Percentiles rank a stretch among this genome's conserved stretches.
Conservation (phyloP, 1,140 invertebrate species). For the Tetramorium simillimum region DNA sequence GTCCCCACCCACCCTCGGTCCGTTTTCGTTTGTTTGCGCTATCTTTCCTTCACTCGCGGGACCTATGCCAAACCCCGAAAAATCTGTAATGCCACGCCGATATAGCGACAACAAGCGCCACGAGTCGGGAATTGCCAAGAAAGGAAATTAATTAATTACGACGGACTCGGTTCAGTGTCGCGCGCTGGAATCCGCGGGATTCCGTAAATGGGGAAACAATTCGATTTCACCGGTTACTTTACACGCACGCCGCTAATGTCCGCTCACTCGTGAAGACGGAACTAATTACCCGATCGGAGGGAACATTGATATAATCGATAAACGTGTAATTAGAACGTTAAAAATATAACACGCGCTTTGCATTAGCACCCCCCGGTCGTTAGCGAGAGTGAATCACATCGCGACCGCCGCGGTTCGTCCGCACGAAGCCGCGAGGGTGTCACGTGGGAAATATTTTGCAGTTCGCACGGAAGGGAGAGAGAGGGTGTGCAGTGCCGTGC, state of each 20-base stretch:
- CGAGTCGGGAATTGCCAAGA: background rate
- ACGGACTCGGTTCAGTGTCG: background rate
- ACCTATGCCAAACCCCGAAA: conserved; percentile 21
- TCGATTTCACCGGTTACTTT: background rate
- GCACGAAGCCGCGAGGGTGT: background rate
- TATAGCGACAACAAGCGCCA: background rate
- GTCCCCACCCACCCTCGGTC: background rate
- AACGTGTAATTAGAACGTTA: conserved; percentile 27
- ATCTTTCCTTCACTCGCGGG: background rate
- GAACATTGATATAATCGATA: conserved; percentile 47
- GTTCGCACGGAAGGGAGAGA: background rate
- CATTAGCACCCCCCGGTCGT: background rate
- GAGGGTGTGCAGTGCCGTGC: background rate
- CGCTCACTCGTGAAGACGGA: conserved; percentile 2
- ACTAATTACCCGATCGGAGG: conserved; percentile 39
- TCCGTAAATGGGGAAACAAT: background rate
- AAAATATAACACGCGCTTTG: conserved; percentile 20
- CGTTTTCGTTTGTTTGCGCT: conserved; percentile 7
- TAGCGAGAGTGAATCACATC: background rate
- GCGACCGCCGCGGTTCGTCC: background rate
- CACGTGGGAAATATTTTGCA: conserved; percentile 12
- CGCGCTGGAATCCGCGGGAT: background rate
- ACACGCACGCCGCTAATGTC: background rate
- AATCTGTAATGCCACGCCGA: background rate
- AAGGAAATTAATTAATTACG: background rate